phyloP scores from a whole-genome alignment of 2,888 invertebrate species.

The Drosophila meridiana region DNA sequence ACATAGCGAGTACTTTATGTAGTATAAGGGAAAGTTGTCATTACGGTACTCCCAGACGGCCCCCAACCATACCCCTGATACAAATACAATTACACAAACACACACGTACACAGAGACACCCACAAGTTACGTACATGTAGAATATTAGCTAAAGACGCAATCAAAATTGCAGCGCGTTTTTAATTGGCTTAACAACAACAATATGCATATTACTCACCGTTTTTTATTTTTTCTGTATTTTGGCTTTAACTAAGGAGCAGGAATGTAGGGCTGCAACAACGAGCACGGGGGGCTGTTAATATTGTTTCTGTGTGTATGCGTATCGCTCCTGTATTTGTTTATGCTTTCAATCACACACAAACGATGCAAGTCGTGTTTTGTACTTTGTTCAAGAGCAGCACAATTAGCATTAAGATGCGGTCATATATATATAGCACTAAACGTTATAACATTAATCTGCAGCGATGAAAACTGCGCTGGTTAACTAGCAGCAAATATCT shows the following conservation, averaged over 20 bases:
- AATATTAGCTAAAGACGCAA: slow-evolving; percentile 28
- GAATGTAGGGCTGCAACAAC: slow-evolving; percentile 41
- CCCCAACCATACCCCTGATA: neutral
- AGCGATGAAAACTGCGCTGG: slow-evolving; percentile 17
- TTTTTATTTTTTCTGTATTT: slow-evolving; percentile 55
- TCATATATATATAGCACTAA: slow-evolving; percentile 12
- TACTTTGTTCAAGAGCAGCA: slow-evolving; percentile 6
- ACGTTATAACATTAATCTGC: slow-evolving; percentile 5
- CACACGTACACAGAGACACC: neutral
- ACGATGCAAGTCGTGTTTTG: slow-evolving; percentile 25
- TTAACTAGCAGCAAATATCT: slow-evolving; percentile 37
- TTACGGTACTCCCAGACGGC: slow-evolving; percentile 16
- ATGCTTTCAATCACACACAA: slow-evolving; percentile 36
- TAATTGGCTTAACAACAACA: slow-evolving; percentile 62
- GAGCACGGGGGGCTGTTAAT: slow-evolving; percentile 41
- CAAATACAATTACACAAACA: neutral
- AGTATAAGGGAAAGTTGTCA: slow-evolving; percentile 55
- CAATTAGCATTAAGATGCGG: slow-evolving; percentile 37
- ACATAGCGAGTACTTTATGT: slow-evolving; percentile 31
- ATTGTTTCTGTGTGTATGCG: slow-evolving; percentile 22
- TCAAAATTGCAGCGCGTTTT: slow-evolving; percentile 25
- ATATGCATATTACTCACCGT: slow-evolving; percentile 70
- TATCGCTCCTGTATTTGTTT: slow-evolving; percentile 46
- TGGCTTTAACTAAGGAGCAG: slow-evolving; percentile 42
- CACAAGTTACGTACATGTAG: slow-evolving; percentile 4